Percentiles rank a stretch among this genome's conserved stretches.
Evolutionary conservation across 2,797 vertebrate genomes (phyloP).

Genomic region (Mustela erminea): DNA sequence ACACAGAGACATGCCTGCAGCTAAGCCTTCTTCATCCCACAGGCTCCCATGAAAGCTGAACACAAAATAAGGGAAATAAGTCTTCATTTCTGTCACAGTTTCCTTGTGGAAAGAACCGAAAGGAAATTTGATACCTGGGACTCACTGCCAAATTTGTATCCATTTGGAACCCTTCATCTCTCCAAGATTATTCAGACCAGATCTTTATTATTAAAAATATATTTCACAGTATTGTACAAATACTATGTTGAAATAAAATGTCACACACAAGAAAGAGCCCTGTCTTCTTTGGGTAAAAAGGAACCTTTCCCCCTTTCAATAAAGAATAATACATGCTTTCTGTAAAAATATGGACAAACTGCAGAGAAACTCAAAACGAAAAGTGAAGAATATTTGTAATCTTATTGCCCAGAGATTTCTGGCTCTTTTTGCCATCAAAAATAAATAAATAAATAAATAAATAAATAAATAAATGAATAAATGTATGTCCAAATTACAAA

Average conservation of each 20-base stretch:
- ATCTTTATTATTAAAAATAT: constrained; percentile 70
- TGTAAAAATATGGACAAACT: constrained; percentile 60
- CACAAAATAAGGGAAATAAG: constrained; percentile 64
- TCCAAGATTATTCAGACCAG: constrained; percentile 6
- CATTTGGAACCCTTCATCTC: constrained; percentile 67
- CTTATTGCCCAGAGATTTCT: neutral
- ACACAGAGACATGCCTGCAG: neutral
- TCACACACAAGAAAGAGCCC: neutral
- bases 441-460: neutral
- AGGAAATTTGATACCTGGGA: constrained; percentile 58
- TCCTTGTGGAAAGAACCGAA: constrained; percentile 53
- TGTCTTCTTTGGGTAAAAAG: constrained; percentile 17
- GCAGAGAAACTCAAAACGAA: neutral
- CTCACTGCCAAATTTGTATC: constrained; percentile 66
- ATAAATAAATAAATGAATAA: no score
- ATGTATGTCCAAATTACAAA: constrained; percentile 3
- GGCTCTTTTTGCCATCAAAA: constrained; percentile 46
- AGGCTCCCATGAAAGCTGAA: constrained; percentile 45
- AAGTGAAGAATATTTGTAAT: constrained; percentile 58
- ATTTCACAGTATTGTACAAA: constrained; percentile 58
- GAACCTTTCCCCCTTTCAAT: constrained; percentile 2
- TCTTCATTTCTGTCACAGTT: constrained; percentile 64
- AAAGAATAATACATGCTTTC: constrained; percentile 37
- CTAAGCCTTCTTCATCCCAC: constrained; percentile 32
- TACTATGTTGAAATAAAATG: constrained; percentile 58